Evolutionary conservation across 2,797 vertebrate genomes (phyloP).

Genomic region (Geotrypetes seraphini): DNA sequence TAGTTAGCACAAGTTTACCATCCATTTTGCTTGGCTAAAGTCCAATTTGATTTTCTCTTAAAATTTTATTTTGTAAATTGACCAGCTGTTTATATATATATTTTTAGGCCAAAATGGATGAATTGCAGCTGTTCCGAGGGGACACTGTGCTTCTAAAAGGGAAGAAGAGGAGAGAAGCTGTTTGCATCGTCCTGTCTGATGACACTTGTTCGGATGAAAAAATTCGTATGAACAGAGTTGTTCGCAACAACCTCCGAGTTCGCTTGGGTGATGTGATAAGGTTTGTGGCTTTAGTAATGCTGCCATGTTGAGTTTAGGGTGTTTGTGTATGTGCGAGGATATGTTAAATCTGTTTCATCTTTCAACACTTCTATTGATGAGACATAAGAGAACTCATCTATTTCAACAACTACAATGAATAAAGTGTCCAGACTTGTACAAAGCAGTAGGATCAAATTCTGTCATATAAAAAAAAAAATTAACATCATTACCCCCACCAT

Average conservation of each 20-base stretch:
- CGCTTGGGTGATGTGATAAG: conserved; percentile 94
- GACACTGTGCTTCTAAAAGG: conserved; percentile 97
- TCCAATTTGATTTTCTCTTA: neutral
- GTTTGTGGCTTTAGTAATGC: too few species aligned
- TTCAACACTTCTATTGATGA: too few species aligned
- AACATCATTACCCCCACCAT: too few species aligned
- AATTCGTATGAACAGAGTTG: conserved; percentile 97
- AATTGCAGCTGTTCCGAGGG: conserved; percentile 93
- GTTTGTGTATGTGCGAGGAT: too few species aligned
- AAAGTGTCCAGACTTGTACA: too few species aligned
- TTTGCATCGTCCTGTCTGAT: conserved; percentile 94
- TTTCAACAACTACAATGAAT: too few species aligned
- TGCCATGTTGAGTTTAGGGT: too few species aligned
- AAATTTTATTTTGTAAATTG: neutral
- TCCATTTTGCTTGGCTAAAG: neutral
- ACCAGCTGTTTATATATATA: neutral
- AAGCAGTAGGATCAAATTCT: too few species aligned
- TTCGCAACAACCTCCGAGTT: conserved; percentile 93
- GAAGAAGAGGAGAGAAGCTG: conserved; percentile 93
- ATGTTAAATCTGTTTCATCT: too few species aligned
- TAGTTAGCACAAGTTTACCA: neutral
- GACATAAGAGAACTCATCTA: too few species aligned
- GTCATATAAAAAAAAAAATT: too few species aligned
- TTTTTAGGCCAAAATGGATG: conserved; percentile 90
- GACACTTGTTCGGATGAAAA: conserved; percentile 97